phyloP scores from a whole-genome alignment of 1,140 invertebrate genomes.

The Zaprionus gabonicus region DNA sequence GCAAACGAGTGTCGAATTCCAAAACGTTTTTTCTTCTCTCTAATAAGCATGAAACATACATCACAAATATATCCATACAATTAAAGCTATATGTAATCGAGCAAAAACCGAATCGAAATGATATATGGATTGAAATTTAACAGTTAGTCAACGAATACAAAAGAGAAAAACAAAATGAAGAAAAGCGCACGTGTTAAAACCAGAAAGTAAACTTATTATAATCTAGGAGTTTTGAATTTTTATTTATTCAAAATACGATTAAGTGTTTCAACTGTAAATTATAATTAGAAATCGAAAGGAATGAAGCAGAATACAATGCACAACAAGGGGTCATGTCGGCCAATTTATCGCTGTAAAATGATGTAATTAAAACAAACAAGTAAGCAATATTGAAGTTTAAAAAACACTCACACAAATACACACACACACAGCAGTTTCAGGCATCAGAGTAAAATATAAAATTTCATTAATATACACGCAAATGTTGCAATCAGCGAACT shows the following conservation, averaged over 20 bases:
- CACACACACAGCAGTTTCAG: constrained; percentile 43
- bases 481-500: constrained; percentile 42
- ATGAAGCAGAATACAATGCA: constrained; percentile 39
- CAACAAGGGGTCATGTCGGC: constrained; percentile 11
- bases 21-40: constrained; percentile 63
- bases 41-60: constrained; percentile 52
- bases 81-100: constrained; percentile 54
- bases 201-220: constrained; percentile 54
- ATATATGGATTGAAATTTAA: constrained; percentile 70
- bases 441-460: constrained; percentile 48
- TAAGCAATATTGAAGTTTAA: constrained; percentile 82
- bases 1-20: constrained; percentile 28
- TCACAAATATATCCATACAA: constrained; percentile 58
- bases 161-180: too few species aligned
- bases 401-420: constrained; percentile 34
- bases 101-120: constrained; percentile 33
- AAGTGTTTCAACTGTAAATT: constrained; percentile 81
- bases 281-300: constrained; percentile 47
- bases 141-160: constrained; percentile 42
- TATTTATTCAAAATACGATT: constrained; percentile 65
- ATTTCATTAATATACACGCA: constrained; percentile 53
- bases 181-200: constrained; percentile 73
- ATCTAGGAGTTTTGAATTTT: constrained; percentile 72
- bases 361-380: constrained; percentile 74
- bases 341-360: constrained; percentile 73